These are phyloP conservation scores for Pocillopora damicornis DNA, from an alignment of 64 coral and sea anemone genomes.

Conservation along the genomic window DNA sequence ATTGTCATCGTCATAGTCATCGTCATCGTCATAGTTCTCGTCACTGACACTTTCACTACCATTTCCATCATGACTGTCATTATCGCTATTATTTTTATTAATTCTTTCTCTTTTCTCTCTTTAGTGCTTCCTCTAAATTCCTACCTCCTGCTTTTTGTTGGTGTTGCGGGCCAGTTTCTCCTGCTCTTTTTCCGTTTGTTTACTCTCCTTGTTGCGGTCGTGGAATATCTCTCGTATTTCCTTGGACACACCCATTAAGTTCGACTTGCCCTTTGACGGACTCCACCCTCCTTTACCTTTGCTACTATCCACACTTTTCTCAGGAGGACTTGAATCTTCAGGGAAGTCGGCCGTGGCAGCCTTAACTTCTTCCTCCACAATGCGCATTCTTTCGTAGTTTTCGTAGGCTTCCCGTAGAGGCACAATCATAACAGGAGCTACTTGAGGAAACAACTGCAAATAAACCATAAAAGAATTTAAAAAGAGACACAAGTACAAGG, in stretches of 20 bases:
- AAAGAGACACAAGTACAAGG: not conserved
- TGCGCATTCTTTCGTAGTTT: constrained; percentile 55
- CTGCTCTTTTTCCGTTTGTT: too few species aligned
- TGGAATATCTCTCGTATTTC: too few species aligned
- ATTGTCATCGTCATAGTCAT: too few species aligned
- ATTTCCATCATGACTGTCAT: too few species aligned
- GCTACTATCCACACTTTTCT: not conserved
- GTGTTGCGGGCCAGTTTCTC: too few species aligned
- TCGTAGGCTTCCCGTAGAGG: constrained; percentile 69
- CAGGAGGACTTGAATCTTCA: not conserved
- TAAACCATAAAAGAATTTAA: not conserved
- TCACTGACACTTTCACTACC: too few species aligned
- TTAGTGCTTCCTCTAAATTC: too few species aligned
- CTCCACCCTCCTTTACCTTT: not conserved
- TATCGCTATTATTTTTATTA: too few species aligned
- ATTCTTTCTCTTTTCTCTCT: too few species aligned
- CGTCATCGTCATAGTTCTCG: too few species aligned
- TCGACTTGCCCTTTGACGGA: not conserved
- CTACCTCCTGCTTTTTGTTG: too few species aligned
- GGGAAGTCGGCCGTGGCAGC: not conserved
- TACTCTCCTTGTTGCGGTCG: too few species aligned
- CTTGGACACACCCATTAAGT: not conserved
- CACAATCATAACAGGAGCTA: constrained; percentile 55
- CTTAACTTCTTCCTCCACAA: constrained; percentile 40
- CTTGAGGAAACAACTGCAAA: constrained; percentile 74